Conservation (phyloP, 2,113 vertebrate genomes). For the Nematolebias whitei region DNA sequence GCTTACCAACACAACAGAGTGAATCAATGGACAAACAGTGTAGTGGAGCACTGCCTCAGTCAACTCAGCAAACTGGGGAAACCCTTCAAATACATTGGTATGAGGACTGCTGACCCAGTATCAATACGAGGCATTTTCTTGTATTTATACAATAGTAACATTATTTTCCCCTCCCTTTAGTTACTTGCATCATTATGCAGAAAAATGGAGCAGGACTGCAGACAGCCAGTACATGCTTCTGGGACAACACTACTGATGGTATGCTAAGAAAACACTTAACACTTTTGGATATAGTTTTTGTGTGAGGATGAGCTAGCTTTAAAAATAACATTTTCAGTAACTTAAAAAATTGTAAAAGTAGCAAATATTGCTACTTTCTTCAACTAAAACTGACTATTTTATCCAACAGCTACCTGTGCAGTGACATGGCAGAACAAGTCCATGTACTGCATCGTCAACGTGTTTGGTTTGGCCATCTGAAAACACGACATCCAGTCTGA, state of each 20-base stretch:
- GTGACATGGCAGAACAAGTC: conserved; percentile 95
- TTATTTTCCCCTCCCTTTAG: conserved; percentile 61
- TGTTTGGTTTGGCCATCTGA: conserved; percentile 90
- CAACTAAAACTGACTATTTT: background rate
- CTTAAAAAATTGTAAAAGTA: too few relatives aligned
- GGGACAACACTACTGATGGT: conserved; percentile 96
- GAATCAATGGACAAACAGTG: conserved; percentile 89
- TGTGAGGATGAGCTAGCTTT: too few relatives aligned
- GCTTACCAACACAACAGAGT: conserved; percentile 92
- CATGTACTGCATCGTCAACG: conserved; percentile 92
- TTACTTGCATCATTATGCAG: conserved; percentile 95
- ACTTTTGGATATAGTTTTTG: too few relatives aligned
- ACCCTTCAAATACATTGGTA: conserved; percentile 96
- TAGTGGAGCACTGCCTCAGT: conserved; percentile 91
- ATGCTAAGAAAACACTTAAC: conserved; percentile 36
- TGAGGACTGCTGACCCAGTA: conserved; percentile 1
- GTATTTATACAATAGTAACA: background rate
- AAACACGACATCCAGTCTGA: background rate
- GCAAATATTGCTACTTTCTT: too few relatives aligned
- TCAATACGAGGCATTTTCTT: background rate
- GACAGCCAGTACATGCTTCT: conserved; percentile 93
- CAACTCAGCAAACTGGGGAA: conserved; percentile 95
- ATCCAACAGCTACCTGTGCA: conserved; percentile 86
- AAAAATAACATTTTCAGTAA: too few relatives aligned
- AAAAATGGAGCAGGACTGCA: conserved; percentile 96